These are phyloP conservation scores for Bolinopsis microptera DNA, from an alignment of 37 sponge, comb jelly and placozoan species.

Conservation along the genomic window DNA sequence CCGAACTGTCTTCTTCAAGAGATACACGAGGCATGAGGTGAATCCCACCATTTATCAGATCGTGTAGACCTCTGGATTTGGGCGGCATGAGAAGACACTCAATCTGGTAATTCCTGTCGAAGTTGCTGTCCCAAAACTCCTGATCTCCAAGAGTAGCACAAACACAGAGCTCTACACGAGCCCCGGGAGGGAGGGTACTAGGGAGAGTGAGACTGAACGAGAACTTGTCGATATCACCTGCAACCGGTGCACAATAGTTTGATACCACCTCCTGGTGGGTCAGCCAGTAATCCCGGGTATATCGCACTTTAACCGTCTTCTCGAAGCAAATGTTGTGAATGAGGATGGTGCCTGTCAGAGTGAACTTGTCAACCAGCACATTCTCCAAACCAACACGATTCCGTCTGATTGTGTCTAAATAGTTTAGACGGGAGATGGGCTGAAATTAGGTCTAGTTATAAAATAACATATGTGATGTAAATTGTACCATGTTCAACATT, in stretches of 20 bases:
- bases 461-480: too few species aligned
- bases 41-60: neutral
- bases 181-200: neutral
- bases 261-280: neutral
- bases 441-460: neutral
- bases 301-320: slow-evolving; percentile 38
- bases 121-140: slow-evolving; percentile 50
- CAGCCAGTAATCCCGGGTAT: slow-evolving; percentile 31
- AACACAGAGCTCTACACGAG: slow-evolving; percentile 34
- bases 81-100: slow-evolving; percentile 30
- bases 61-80: neutral
- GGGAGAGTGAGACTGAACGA: neutral
- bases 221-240: slow-evolving; percentile 35
- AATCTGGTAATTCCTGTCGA: neutral
- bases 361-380: slow-evolving; percentile 11
- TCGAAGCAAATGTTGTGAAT: slow-evolving; percentile 44
- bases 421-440: neutral
- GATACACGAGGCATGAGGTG: neutral
- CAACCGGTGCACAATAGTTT: neutral
- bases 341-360: slow-evolving; percentile 26
- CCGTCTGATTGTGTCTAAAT: neutral
- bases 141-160: neutral
- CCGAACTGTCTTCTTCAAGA: neutral
- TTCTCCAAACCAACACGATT: slow-evolving; percentile 39
- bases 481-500: too few species aligned